Percentiles rank a stretch among this genome's conserved stretches.
Conservation (phyloP, 2,797 vertebrate species). For the Enteromius thamalakanensis region DNA sequence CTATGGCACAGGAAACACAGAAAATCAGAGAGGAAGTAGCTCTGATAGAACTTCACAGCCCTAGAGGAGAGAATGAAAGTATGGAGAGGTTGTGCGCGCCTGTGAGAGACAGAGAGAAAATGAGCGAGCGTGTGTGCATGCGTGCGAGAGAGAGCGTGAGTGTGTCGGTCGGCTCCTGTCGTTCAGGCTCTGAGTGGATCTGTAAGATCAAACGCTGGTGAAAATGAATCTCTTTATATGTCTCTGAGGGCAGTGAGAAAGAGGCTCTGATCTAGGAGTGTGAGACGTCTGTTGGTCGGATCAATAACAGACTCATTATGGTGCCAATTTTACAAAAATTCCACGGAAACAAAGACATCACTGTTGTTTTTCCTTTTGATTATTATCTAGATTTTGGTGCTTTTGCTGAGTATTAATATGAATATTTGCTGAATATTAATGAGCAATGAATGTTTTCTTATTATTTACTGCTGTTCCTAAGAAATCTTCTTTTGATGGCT, state of each 20-base stretch:
- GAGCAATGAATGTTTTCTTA: background rate
- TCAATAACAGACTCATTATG: slow-evolving; percentile 48
- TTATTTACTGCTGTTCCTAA: background rate
- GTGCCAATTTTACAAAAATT: slow-evolving; percentile 24
- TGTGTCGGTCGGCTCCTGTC: slow-evolving; percentile 31
- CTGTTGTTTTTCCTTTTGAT: background rate
- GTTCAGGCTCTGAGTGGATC: slow-evolving; percentile 51
- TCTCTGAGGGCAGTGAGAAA: slow-evolving; percentile 37
- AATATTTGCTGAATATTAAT: background rate
- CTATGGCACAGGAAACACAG: slow-evolving; percentile 44
- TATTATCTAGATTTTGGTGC: background rate
- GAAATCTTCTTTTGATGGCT: background rate
- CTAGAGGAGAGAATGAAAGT: slow-evolving; percentile 49
- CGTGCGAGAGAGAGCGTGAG: background rate
- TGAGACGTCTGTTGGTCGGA: slow-evolving; percentile 35
- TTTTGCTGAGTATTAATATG: background rate
- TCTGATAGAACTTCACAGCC: slow-evolving; percentile 55
- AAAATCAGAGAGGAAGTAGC: slow-evolving; percentile 55
- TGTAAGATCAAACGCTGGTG: slow-evolving; percentile 47
- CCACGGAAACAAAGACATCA: background rate
- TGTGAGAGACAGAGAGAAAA: slow-evolving; percentile 37
- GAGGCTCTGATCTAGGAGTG: slow-evolving; percentile 41
- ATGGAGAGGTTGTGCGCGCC: slow-evolving; percentile 26
- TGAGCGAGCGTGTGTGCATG: slow-evolving; percentile 6
- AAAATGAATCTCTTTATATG: slow-evolving; percentile 54